Conservation (phyloP, 2,113 vertebrate genomes). For the Paracanthobrama guichenoti region DNA sequence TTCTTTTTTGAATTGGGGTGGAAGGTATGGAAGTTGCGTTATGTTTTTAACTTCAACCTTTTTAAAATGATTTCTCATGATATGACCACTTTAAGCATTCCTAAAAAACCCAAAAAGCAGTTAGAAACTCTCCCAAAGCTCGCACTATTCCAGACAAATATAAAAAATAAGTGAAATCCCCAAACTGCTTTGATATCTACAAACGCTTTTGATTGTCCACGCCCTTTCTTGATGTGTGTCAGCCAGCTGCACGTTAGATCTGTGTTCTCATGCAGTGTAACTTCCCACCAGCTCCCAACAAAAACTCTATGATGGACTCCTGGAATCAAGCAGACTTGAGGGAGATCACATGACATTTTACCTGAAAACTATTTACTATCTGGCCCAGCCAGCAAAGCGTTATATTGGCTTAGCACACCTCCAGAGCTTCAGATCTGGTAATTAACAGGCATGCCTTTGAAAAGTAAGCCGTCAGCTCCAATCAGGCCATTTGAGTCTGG, state of each 20-base stretch:
- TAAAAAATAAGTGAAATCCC: neutral
- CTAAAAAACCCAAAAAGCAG: neutral
- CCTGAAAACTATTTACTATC: conserved; percentile 26
- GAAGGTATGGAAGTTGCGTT: too few relatives aligned
- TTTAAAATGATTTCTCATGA: neutral
- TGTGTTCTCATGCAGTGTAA: neutral
- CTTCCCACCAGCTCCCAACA: neutral
- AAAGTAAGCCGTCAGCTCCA: conserved; percentile 4
- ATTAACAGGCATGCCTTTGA: conserved; percentile 44
- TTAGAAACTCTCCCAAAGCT: neutral
- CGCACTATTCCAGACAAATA: neutral
- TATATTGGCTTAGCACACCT: conserved; percentile 44
- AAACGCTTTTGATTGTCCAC: neutral
- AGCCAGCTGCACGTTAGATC: neutral
- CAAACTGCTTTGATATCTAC: neutral
- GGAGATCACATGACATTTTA: conserved; percentile 12
- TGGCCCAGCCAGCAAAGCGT: conserved; percentile 17
- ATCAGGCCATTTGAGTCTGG: conserved; percentile 4
- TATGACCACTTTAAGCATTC: neutral
- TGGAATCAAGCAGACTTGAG: neutral
- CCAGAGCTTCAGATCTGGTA: conserved; percentile 22
- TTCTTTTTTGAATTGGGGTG: too few relatives aligned
- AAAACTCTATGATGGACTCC: neutral
- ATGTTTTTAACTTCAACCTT: too few relatives aligned
- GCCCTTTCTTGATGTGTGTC: conserved; percentile 9